A percentile compares a stretch with the other conserved stretches of the same genome.
These are phyloP conservation scores for Orgyia antiqua DNA, from an alignment of 2,888 invertebrate genomes.

Conservation along the genomic window DNA sequence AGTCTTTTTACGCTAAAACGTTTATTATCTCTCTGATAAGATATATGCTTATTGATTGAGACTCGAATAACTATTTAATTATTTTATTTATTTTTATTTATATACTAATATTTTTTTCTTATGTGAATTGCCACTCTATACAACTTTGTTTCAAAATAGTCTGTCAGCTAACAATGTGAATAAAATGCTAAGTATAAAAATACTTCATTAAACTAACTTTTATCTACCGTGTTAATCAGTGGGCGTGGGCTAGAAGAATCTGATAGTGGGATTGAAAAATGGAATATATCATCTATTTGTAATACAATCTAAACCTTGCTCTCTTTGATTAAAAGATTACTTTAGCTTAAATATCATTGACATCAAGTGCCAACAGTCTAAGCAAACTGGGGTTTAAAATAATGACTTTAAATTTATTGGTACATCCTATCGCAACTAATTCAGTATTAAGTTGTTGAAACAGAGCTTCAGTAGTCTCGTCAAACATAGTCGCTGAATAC, in stretches of 20 bases:
- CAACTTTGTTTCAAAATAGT: slow-evolving; percentile 27
- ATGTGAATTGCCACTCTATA: slow-evolving; percentile 12
- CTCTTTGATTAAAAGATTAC: slow-evolving; percentile 11
- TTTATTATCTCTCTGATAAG: no score
- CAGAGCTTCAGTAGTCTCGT: slow-evolving; percentile 23
- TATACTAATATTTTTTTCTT: no score
- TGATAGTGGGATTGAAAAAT: slow-evolving; percentile 31
- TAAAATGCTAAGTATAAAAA: slow-evolving; percentile 65
- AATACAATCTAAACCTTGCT: slow-evolving; percentile 15
- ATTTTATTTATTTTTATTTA: no score
- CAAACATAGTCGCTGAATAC: no score
- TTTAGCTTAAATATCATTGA: slow-evolving; percentile 20
- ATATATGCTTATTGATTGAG: no score
- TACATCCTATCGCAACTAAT: slow-evolving; percentile 59
- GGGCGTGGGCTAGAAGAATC: slow-evolving; percentile 63
- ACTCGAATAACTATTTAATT: no score
- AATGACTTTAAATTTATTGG: slow-evolving; percentile 58
- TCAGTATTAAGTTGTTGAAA: slow-evolving; percentile 54
- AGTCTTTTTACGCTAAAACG: no score
- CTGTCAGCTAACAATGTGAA: slow-evolving; percentile 63
- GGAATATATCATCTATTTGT: slow-evolving; percentile 13
- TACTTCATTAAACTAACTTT: slow-evolving; percentile 64
- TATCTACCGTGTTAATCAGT: slow-evolving; percentile 67
- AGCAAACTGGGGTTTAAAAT: slow-evolving; percentile 57
- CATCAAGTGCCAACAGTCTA: slow-evolving; percentile 31